Percentiles rank a stretch among this genome's conserved stretches.
Conservation (phyloP, 2,113 vertebrate species). For the Platichthys stellatus region DNA sequence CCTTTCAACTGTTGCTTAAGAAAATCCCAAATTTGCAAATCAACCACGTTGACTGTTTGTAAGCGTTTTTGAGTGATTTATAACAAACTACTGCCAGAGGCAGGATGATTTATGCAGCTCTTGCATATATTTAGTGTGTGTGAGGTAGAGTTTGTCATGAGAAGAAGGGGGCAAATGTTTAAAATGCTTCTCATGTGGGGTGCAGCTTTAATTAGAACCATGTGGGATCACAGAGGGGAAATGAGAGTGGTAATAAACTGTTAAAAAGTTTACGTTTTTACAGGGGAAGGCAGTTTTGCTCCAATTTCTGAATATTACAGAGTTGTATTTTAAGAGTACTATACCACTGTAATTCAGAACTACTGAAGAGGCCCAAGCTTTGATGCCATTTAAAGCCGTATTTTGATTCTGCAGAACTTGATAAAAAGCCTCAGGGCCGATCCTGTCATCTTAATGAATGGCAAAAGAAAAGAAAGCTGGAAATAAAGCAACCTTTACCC, state of each 20-base stretch:
- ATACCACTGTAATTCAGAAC: constrained; percentile 17
- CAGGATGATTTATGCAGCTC: not conserved
- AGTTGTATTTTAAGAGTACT: not conserved
- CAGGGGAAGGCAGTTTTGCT: constrained; percentile 33
- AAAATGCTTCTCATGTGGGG: constrained; percentile 45
- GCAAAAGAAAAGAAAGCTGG: not conserved
- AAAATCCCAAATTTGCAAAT: not conserved
- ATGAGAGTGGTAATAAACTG: constrained; percentile 45
- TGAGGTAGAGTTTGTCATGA: not conserved
- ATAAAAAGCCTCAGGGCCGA: constrained; percentile 31
- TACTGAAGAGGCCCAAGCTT: constrained; percentile 11
- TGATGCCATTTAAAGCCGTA: not conserved
- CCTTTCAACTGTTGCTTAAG: not conserved
- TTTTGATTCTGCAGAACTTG: constrained; percentile 16
- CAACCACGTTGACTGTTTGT: not conserved
- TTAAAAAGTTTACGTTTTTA: constrained; percentile 56
- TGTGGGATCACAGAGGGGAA: constrained; percentile 44
- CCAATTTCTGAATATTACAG: constrained; percentile 16
- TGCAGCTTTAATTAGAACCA: constrained; percentile 60
- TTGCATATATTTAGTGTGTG: not conserved
- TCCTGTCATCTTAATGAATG: constrained; percentile 23
- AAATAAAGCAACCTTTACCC: not conserved
- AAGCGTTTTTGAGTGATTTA: constrained; percentile 1
- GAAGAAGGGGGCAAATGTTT: constrained; percentile 30
- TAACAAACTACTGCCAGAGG: constrained; percentile 6